Base-by-base conservation (phyloP, 2,797 vertebrate genomes). In the Clarias pachynema region DNA sequence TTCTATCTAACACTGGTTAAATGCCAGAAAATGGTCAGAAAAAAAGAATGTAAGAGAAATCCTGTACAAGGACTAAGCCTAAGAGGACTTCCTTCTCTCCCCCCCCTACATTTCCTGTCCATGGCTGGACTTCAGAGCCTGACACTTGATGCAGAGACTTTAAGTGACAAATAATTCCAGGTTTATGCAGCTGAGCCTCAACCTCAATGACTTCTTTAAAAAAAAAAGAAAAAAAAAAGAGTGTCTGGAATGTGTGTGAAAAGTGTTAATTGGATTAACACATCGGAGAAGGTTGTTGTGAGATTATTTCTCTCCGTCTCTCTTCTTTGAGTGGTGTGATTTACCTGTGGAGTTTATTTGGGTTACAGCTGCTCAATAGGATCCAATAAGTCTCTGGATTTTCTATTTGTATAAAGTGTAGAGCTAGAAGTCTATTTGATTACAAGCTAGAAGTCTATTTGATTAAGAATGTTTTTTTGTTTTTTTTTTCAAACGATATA, bases 1-100 rank as follows among this genome's bases (percentile, higher is more conserved):
- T 62, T 62, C 57, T 79, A 62, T 62, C 75, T n/a, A 40, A 16
- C 5, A n/a, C 59, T 86, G 85, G 73, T 70, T 15, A 62, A 49
- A 12, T 63, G 81, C 63, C 80, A 86, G 49, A 69, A 82, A 78
- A 59, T 60, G 18, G 4, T 24, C 2, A 7, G 22, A 53, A 34
- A 79, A 79, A 60, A 49, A 85, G 57, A 49, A 34, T 82, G 31
- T 29, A 66, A 73, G 66, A 73, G 37, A 82, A 85, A 85, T 83
- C 81, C 84, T 87, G 86, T 87, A 59, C 74, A 87, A 70, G n/a
- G n/a, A n/a, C n/a, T n/a, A 78, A 86, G 73, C 34, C 49, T 86
- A 40, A 70, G 56, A 31, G 59, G 60, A 66, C 84, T 74, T 85
- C 84, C 87, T 81, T 0, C 31, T 4, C 31, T 0, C 10, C 26